Evolutionary conservation across 2,797 vertebrate species (phyloP).

Genomic region (Onychomys leucogaster): DNA sequence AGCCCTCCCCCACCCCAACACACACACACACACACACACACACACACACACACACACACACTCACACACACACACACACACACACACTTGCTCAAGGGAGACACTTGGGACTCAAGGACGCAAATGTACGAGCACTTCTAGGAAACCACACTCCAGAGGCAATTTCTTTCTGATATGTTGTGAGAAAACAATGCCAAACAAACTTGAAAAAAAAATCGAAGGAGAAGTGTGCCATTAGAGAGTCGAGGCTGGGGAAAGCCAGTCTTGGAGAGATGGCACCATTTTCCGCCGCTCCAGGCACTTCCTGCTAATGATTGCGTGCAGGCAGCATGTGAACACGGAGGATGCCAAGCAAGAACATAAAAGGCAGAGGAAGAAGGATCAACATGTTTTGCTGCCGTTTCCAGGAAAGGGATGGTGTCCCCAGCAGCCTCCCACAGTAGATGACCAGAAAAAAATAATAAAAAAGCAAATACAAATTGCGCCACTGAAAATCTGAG

Average conservation of each 20-base stretch:
- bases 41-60: too few species aligned
- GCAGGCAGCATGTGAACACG: constrained; percentile 58
- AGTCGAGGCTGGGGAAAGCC: constrained; percentile 59
- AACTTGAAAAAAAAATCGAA: constrained; percentile 17
- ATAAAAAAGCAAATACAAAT: constrained; percentile 46
- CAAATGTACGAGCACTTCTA: background rate
- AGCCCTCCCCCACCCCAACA: too few species aligned
- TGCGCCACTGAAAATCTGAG: constrained; percentile 28
- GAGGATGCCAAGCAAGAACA: constrained; percentile 67
- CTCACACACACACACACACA: too few species aligned
- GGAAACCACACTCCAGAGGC: background rate
- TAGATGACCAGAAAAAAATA: constrained; percentile 60
- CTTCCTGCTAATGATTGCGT: constrained; percentile 55
- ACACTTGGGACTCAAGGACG: background rate
- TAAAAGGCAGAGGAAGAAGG: constrained; percentile 75
- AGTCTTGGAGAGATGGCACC: constrained; percentile 54
- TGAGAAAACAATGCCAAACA: constrained; percentile 66
- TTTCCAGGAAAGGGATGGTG: constrained; percentile 78
- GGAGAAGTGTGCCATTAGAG: constrained; percentile 10
- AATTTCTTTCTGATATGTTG: constrained; percentile 36
- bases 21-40: too few species aligned
- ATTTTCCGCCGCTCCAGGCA: constrained; percentile 59
- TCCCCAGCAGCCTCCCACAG: constrained; percentile 73
- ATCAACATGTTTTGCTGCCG: constrained; percentile 59
- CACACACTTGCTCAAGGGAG: background rate